Evolutionary conservation across 2,888 invertebrate genomes (phyloP), one percentile per base, ranked within the genome.

Genomic region (Drosophila nr. medialis): DNA sequence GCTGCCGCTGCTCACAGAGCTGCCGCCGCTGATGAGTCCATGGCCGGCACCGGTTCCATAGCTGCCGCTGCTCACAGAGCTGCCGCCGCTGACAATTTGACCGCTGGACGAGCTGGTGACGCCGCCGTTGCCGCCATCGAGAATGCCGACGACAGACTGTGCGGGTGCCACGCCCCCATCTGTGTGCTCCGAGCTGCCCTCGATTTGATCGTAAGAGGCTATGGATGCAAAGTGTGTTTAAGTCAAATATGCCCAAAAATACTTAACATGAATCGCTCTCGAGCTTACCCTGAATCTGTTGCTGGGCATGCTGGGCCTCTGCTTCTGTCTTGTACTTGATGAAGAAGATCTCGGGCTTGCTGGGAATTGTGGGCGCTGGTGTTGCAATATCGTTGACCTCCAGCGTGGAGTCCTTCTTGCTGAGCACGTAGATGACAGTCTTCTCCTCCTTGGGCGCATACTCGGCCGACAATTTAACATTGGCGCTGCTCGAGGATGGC

Each of bases 341-440:
- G 76, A 93, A 93, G 92, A 91, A 92, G 34, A 93, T 91, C 68
- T 93, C 93, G 0, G 93, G 93, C 78, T 93, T 93, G 81, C 90
- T 90, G 76, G 92, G 92, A 75, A 91, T 85, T 0, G 91, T 91
- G 56, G 92, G 92, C 29, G 92, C 91, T 36, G 92, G 92, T 21
- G 91, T 91, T 48, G 91, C 92, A 67, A 92, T 91, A 24, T 91
- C 89, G 64, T 92, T 90, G 60, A 92, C 90, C 72, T 92, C 86
- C 80, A 92, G 67, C 36, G 90, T 83, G 3, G 85, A 76, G 42
- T 92, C 91, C 82, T 93, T 93, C 77, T 93, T 91, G 78, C 86
- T 90, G 65, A 93, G 87, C 58, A 93, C 92, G 81, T 92, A 93
- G 67, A 93, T 92, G 74, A 92, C 91, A 18, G 93, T 93, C 85